Percentiles rank a stretch among this genome's conserved stretches.
These are phyloP conservation scores for Ceyx melanurus DNA, from an alignment of 2,113 vertebrate genomes.

Conservation along the genomic window DNA sequence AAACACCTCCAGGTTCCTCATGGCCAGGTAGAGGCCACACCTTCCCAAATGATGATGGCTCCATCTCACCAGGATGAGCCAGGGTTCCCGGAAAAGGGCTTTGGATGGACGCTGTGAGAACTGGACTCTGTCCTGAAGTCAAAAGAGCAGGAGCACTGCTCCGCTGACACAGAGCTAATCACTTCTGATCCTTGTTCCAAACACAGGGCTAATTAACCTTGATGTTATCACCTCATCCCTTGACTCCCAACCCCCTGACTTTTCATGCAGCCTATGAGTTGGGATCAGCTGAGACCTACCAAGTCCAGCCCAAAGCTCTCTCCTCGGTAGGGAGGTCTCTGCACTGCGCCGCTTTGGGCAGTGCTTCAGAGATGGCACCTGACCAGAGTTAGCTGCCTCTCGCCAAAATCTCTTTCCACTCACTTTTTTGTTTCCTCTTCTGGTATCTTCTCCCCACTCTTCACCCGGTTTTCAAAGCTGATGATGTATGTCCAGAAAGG, in stretches of 20 bases:
- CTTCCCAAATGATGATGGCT: not conserved
- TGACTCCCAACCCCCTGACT: not conserved
- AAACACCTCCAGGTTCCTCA: not conserved
- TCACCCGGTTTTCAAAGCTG: constrained; percentile 73
- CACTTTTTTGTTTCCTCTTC: constrained; percentile 71
- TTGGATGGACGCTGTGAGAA: not conserved
- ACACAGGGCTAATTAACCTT: not conserved
- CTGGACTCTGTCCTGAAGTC: not conserved
- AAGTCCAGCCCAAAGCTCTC: not conserved
- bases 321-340: not conserved
- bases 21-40: not conserved
- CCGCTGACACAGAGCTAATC: not conserved
- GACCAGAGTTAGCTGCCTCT: not conserved
- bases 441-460: constrained; percentile 35
- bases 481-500: not conserved
- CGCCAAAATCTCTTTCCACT: constrained; percentile 51
- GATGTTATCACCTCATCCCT: not conserved
- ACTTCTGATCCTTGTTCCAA: not conserved
- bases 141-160: not conserved
- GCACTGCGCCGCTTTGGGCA: not conserved
- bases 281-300: not conserved
- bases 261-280: fast-evolving
- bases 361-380: not conserved
- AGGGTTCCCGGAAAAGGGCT: not conserved
- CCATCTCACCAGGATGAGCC: not conserved